phyloP scores from a whole-genome alignment of 53 echinoderm and acorn worm species.

The Antedon mediterranea region DNA sequence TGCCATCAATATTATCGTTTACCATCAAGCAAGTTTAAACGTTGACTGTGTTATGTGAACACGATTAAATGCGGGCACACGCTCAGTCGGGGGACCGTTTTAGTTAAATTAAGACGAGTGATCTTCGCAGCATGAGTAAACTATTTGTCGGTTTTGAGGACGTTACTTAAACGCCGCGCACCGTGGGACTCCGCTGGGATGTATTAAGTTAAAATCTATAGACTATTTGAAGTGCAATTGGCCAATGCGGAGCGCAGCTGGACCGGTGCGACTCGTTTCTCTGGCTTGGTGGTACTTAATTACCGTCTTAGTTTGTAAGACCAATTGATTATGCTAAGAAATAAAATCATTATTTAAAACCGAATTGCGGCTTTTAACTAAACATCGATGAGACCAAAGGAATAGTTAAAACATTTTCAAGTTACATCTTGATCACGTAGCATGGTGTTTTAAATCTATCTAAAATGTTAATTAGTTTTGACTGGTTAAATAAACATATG shows the following conservation, averaged over 20 bases:
- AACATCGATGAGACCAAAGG: too few species aligned
- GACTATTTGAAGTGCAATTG: background rate
- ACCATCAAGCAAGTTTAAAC: background rate
- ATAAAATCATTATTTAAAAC: too few species aligned
- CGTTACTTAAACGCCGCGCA: background rate
- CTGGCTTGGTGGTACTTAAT: background rate
- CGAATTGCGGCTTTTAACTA: too few species aligned
- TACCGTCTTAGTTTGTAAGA: background rate
- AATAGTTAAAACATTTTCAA: too few species aligned
- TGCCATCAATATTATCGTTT: background rate
- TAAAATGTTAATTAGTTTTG: background rate
- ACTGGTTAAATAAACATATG: background rate
- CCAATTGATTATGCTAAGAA: background rate
- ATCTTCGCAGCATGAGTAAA: background rate
- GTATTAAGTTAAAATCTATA: background rate
- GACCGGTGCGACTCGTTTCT: background rate
- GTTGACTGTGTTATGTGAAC: background rate
- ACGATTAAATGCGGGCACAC: background rate
- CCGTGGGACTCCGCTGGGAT: background rate
- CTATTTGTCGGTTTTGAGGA: background rate
- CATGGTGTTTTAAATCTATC: background rate
- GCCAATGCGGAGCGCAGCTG: slow-evolving; percentile 1
- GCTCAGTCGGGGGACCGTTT: background rate
- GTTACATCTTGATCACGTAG: too few species aligned
- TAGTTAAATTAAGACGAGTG: background rate